These are phyloP conservation scores for Uropsilus gracilis DNA, from an alignment of 2,113 vertebrate genomes.

Conservation along the genomic window DNA sequence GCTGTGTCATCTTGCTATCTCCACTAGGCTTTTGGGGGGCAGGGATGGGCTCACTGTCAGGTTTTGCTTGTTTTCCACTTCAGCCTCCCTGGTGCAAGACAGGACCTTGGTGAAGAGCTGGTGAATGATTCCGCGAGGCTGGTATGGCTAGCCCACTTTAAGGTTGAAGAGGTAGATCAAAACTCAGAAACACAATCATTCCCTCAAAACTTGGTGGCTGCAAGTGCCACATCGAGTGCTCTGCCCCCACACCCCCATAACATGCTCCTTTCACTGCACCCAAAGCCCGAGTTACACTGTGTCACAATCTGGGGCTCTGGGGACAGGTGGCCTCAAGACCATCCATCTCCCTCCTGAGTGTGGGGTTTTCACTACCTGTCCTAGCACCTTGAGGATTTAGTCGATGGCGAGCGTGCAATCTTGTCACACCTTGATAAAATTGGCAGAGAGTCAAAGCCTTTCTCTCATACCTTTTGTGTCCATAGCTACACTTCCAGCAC, in stretches of 20 bases:
- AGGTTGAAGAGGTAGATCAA: not conserved
- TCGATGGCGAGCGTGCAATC: not conserved
- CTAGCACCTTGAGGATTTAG: not conserved
- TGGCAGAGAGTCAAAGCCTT: not conserved
- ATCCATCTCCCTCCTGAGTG: too few relatives aligned
- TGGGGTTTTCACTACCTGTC: not conserved
- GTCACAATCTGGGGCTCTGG: not conserved
- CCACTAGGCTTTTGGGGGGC: not conserved
- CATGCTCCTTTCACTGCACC: not conserved
- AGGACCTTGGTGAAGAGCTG: too few relatives aligned
- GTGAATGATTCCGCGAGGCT: not conserved
- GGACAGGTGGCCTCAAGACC: not conserved
- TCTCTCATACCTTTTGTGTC: not conserved
- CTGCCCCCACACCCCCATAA: not conserved
- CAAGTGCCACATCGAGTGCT: not conserved
- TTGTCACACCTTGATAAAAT: not conserved
- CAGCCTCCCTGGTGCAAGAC: not conserved
- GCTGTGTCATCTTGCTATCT: too few relatives aligned
- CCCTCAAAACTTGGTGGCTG: not conserved
- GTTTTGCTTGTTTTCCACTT: not conserved
- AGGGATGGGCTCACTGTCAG: too few relatives aligned
- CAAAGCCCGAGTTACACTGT: too few relatives aligned
- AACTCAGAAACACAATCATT: not conserved
- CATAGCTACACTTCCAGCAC: not conserved
- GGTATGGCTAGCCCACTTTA: not conserved